Percentiles rank a stretch among this genome's conserved stretches.
Conservation (phyloP, 2,113 vertebrate genomes). For the Hirundichthys speculiger region DNA sequence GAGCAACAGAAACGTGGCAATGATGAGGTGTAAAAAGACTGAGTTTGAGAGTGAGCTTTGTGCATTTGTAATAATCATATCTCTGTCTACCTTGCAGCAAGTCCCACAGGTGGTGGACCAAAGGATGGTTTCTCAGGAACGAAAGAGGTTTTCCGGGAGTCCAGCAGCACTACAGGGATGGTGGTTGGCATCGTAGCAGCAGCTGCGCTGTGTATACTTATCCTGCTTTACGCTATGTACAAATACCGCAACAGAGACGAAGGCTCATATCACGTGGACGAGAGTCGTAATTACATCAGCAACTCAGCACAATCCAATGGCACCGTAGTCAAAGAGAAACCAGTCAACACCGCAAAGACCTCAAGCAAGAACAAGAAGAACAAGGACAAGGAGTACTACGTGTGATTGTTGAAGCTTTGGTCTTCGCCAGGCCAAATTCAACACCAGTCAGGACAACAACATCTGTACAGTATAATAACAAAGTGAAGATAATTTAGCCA, state of each 20-base stretch:
- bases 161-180: conserved; percentile 98
- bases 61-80: conserved; percentile 46
- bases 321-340: conserved; percentile 96
- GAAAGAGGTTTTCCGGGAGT: conserved; percentile 92
- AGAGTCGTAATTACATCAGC: conserved; percentile 99
- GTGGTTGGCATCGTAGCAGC: conserved; percentile 97
- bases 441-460: conserved; percentile 74
- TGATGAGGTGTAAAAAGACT: conserved; percentile 11
- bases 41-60: not conserved
- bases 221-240: conserved; percentile 99
- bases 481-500: conserved; percentile 83
- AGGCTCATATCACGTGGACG: conserved; percentile 97
- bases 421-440: conserved; percentile 48
- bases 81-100: conserved; percentile 82
- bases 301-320: conserved; percentile 99
- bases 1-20: not conserved
- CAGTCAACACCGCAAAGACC: conserved; percentile 91
- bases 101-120: conserved; percentile 89
- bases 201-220: conserved; percentile 96
- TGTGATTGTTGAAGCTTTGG: conserved; percentile 85
- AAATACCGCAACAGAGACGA: conserved; percentile 99
- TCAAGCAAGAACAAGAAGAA: conserved; percentile 98
- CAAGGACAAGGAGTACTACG: conserved; percentile 99
- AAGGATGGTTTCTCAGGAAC: conserved; percentile 86
- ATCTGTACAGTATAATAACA: conserved; percentile 94